Conservation (phyloP, 2,113 vertebrate genomes). For the Peromyscus polionotus region DNA sequence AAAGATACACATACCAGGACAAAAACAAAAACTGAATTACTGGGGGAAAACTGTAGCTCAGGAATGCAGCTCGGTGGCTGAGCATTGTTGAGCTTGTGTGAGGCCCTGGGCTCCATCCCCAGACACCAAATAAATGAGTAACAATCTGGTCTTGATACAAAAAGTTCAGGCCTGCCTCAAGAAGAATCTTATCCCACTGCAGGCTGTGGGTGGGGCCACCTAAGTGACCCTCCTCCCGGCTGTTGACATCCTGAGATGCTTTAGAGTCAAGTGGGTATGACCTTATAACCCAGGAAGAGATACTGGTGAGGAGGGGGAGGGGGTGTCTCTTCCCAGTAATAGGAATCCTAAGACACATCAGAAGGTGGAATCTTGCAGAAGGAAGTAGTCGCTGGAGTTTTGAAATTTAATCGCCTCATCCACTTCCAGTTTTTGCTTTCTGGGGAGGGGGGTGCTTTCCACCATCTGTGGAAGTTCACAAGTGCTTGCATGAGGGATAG, state of each 20-base stretch:
- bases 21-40: slow-evolving; percentile 7
- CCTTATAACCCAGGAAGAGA: neutral
- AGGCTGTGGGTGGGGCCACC: accelerated
- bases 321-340: too few relatives aligned
- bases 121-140: neutral
- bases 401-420: too few relatives aligned
- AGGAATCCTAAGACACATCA: too few relatives aligned
- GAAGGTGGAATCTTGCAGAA: too few relatives aligned
- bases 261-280: neutral
- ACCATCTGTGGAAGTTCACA: neutral
- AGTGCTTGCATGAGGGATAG: neutral
- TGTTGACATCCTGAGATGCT: neutral
- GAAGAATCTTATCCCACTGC: neutral
- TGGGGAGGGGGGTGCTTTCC: too few relatives aligned
- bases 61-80: neutral
- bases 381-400: too few relatives aligned
- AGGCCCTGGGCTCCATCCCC: neutral
- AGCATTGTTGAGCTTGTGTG: too few relatives aligned
- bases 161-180: neutral
- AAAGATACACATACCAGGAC: neutral
- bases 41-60: neutral
- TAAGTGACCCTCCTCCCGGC: neutral
- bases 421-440: too few relatives aligned
- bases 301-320: accelerated
- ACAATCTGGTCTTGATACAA: neutral